Percentiles rank a stretch among this genome's conserved stretches.
phyloP scores from a whole-genome alignment of 2,888 invertebrate genomes.

The Hipparchia semele region DNA sequence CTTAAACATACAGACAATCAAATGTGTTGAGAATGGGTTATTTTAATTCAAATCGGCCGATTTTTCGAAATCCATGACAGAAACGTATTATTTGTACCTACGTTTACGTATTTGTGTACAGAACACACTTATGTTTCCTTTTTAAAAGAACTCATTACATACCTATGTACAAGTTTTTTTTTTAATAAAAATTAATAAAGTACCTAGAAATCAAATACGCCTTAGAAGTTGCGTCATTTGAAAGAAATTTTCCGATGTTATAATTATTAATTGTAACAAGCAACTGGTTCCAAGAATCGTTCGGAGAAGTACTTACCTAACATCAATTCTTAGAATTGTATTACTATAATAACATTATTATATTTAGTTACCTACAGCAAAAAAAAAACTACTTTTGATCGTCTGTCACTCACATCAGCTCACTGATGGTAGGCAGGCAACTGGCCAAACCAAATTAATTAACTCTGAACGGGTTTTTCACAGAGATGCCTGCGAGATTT shows the following conservation, averaged over 20 bases:
- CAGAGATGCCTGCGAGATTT: neutral
- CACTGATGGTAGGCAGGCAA: slow-evolving; percentile 13
- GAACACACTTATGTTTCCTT: no score
- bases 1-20: no score
- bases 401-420: slow-evolving; percentile 27
- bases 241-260: neutral
- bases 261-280: neutral
- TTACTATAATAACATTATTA: neutral
- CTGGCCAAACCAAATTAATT: slow-evolving; percentile 25
- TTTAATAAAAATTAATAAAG: no score
- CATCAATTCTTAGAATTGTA: slow-evolving; percentile 12
- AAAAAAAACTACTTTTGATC: slow-evolving; percentile 10
- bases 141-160: no score
- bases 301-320: neutral
- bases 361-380: slow-evolving; percentile 10
- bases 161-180: no score
- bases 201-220: neutral
- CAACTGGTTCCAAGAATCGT: slow-evolving; percentile 14
- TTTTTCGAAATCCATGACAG: no score
- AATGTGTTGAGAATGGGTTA: no score
- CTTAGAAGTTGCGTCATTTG: neutral
- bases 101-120: no score
- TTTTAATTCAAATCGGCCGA: no score
- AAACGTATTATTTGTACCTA: no score
- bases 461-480: neutral